A percentile compares a stretch with the other conserved stretches of the same genome.
phyloP scores from a whole-genome alignment of 2,113 vertebrate species.

The Neotoma lepida region DNA sequence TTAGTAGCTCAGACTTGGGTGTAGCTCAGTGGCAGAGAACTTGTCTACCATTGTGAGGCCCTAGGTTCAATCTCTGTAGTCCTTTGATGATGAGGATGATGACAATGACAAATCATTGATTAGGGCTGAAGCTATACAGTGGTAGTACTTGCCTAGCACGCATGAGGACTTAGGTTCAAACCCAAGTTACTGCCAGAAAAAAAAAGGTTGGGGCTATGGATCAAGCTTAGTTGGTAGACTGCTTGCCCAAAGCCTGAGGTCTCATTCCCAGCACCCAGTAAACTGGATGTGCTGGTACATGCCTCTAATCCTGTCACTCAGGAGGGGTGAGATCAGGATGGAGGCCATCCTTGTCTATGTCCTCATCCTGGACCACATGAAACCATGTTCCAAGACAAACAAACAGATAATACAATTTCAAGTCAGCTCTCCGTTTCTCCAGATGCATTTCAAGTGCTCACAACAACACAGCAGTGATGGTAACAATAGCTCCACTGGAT shows the following conservation, averaged over 20 bases:
- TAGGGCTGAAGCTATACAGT: background rate
- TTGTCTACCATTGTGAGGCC: background rate
- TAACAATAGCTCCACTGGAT: accelerated
- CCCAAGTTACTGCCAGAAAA: background rate
- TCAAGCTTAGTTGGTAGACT: background rate
- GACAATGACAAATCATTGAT: background rate
- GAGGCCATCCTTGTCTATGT: background rate
- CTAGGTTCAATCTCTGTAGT: no score
- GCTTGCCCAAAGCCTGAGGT: background rate
- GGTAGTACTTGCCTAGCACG: background rate
- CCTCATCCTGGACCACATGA: no score
- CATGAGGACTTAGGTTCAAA: background rate
- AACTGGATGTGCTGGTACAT: no score
- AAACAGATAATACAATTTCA: no score
- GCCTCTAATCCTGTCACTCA: background rate
- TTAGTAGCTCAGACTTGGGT: background rate
- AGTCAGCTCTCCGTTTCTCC: no score
- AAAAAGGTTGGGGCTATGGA: background rate
- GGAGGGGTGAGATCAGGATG: background rate
- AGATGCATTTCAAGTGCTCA: background rate
- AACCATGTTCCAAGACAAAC: no score
- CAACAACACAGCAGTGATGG: background rate
- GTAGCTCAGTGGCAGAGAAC: background rate
- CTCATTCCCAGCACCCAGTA: background rate
- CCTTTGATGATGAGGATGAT: background rate